Base-by-base conservation (phyloP, 1,140 invertebrate genomes). In the Eubasilissa regina region DNA sequence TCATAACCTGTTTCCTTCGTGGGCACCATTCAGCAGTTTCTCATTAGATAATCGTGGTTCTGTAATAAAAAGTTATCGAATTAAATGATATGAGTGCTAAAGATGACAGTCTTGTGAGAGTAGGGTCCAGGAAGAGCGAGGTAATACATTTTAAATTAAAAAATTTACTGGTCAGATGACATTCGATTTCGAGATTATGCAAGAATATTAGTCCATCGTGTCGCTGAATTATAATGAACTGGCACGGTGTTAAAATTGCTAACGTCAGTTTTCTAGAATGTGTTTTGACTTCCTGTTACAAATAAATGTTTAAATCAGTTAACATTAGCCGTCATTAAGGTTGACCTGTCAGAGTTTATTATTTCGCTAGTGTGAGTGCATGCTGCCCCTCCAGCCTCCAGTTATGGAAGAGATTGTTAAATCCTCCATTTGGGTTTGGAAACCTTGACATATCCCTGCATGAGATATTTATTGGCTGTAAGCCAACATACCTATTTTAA, bases 41-140 rank as follows among this genome's bases (percentile, higher is more conserved):
- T 53, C 21, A n/a, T 47, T 47, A 60, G 51, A 47, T 56, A 56
- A 47, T 44, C 72, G 48, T 44, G 25, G 6, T 0, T 44, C 11
- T 43, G 35, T 64, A 43, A 15, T 44, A 15, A 47, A 66, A 47
- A 17, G 62, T 47, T 35, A 66, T 13, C 45, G 43, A 80, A 83
- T 12, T 58, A 55, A 47, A 25, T 55, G 81, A 86, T 80, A 81
- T 79, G 56, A 87, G 85, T 78, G 84, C 83, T 15, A 43, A 8
- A 7, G 80, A 81, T 11, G 58, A 45, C n/a, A 13, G 74, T 75
- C 80, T 86, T 78, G 85, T 89, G 55, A 85, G 85, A 68, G 88
- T 89, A 19, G 88, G 88, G 72, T 89, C 88, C 7, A 85, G 87
- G 74, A 88, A 89, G 78, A 89, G 88, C 74, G 87, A 89, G 85